A percentile compares a stretch with the other conserved stretches of the same genome.
phyloP scores from a whole-genome alignment of 2,113 vertebrate genomes.

The Ursus arctos region DNA sequence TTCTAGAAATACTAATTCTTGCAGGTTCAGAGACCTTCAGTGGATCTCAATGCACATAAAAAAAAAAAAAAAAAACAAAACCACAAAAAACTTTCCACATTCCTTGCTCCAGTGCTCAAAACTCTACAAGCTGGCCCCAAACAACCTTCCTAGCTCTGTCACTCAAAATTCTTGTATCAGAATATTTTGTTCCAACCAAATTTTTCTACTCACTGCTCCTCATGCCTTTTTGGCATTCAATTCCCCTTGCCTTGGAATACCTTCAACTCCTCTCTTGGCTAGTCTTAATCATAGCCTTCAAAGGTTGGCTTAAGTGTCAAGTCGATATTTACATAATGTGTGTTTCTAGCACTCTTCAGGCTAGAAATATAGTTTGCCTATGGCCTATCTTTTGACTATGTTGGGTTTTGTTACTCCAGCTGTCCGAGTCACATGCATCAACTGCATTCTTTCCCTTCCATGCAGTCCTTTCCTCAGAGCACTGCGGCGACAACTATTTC shows the following conservation, averaged over 20 bases:
- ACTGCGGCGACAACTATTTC: too few species aligned
- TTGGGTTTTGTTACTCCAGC: background rate
- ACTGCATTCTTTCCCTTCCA: background rate
- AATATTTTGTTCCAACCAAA: background rate
- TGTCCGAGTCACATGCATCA: background rate
- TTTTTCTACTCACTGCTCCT: background rate
- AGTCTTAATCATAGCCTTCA: background rate
- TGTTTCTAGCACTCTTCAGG: background rate
- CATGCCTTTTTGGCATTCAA: background rate
- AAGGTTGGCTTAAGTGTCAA: background rate
- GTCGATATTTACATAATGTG: background rate
- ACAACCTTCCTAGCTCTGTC: background rate
- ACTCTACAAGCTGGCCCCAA: background rate
- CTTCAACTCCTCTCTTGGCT: background rate
- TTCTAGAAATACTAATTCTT: conserved; percentile 47
- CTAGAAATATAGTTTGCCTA: background rate
- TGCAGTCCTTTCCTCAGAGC: background rate
- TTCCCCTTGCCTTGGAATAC: background rate
- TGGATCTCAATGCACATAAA: background rate
- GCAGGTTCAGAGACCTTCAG: conserved; percentile 36
- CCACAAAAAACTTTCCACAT: background rate
- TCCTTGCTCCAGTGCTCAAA: background rate
- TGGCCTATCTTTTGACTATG: background rate
- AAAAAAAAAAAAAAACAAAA: background rate
- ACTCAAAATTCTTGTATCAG: background rate